A percentile compares a stretch with the other conserved stretches of the same genome.
phyloP scores from a whole-genome alignment of 2,888 invertebrate species.

The Harpagoxenus sublaevis region DNA sequence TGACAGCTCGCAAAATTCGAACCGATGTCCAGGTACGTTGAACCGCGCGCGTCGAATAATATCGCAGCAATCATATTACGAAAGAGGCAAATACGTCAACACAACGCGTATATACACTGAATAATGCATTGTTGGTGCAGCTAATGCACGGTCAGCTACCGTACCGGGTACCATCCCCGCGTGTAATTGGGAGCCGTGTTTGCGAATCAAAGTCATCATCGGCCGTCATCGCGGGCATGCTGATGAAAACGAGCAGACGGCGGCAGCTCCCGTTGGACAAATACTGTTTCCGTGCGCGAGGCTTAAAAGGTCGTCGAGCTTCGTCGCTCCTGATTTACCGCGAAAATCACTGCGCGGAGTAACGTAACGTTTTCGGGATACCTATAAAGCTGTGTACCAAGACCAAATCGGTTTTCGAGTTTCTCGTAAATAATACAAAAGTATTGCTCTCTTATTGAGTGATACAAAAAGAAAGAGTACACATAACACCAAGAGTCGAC shows the following conservation, averaged over 20 bases:
- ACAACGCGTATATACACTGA: slow-evolving; percentile 82
- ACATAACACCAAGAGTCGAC: not conserved
- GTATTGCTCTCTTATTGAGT: not conserved
- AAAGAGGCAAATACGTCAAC: slow-evolving; percentile 83
- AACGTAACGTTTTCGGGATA: not conserved
- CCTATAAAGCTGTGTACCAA: not conserved
- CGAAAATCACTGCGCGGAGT: slow-evolving; percentile 60
- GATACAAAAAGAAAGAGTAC: not conserved
- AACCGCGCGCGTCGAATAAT: slow-evolving; percentile 80
- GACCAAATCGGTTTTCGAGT: not conserved
- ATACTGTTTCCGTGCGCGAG: slow-evolving; percentile 57
- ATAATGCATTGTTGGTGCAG: slow-evolving; percentile 86
- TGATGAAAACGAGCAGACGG: slow-evolving; percentile 78
- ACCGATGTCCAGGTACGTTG: slow-evolving; percentile 61
- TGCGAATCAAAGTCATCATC: slow-evolving; percentile 86
- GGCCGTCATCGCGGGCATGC: slow-evolving; percentile 80
- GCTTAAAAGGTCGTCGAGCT: slow-evolving; percentile 71
- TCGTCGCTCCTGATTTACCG: slow-evolving; percentile 65
- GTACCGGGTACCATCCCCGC: slow-evolving; percentile 76
- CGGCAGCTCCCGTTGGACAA: slow-evolving; percentile 62
- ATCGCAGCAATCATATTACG: slow-evolving; percentile 84
- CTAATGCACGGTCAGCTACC: slow-evolving; percentile 86
- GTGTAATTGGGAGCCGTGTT: slow-evolving; percentile 86
- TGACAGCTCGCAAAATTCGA: slow-evolving; percentile 67
- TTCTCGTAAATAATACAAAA: not conserved